phyloP scores from a whole-genome alignment of 2,113 vertebrate species.

The Neolamprologus caudopunctatus region DNA sequence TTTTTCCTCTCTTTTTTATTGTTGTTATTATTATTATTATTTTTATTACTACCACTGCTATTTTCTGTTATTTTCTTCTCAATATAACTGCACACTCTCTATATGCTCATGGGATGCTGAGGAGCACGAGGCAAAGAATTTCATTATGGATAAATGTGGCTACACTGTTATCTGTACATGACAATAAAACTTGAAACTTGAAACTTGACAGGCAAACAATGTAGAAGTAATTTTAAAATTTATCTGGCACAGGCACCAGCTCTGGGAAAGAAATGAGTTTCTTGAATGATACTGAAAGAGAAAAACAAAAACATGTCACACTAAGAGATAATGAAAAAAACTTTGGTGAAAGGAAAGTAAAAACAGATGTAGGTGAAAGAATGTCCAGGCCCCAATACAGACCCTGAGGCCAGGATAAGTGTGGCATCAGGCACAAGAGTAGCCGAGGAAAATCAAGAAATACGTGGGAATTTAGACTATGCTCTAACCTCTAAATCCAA shows the following conservation, averaged over 20 bases:
- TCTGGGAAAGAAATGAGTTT: background rate
- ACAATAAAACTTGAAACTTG: background rate
- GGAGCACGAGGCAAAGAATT: background rate
- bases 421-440: slow-evolving; percentile 2
- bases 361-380: slow-evolving; percentile 25
- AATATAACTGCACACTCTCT: background rate
- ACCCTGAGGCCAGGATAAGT: slow-evolving; percentile 5
- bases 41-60: background rate
- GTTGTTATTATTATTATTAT: background rate
- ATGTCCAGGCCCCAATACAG: background rate
- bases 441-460: background rate
- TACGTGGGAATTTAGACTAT: background rate
- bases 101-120: background rate
- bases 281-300: background rate
- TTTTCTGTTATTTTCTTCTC: background rate
- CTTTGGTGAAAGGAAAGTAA: background rate
- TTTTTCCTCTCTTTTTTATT: background rate
- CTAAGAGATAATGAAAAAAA: background rate
- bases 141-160: background rate
- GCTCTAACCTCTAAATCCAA: background rate
- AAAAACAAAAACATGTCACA: background rate
- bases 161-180: background rate
- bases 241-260: background rate
- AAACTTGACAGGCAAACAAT: background rate
- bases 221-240: background rate